phyloP scores from a whole-genome alignment of 2,888 invertebrate genomes.

The Amblyjoppa proteus region DNA sequence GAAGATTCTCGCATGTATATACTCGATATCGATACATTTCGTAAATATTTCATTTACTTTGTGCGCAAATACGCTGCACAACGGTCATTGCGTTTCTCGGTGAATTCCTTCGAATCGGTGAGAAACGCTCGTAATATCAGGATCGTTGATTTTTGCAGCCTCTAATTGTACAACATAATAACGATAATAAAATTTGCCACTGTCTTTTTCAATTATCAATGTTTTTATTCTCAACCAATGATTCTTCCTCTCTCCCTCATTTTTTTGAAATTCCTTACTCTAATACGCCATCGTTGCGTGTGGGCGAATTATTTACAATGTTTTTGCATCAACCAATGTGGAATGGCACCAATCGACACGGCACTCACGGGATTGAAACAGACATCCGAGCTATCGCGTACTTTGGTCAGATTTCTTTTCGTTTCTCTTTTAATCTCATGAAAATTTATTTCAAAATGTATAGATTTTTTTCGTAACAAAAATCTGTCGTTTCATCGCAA shows the following conservation, averaged over 20 bases:
- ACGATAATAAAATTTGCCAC: conserved; percentile 77
- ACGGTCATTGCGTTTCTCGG: not conserved
- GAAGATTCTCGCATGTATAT: conserved; percentile 30
- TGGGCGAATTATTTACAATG: conserved; percentile 57
- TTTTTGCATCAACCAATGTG: conserved; percentile 33
- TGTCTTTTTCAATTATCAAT: conserved; percentile 73
- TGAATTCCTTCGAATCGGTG: not conserved
- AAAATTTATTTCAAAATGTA: not conserved
- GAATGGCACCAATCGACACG: conserved; percentile 36
- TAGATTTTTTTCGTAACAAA: not conserved
- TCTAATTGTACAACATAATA: conserved; percentile 73
- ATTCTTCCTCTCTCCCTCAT: conserved; percentile 24
- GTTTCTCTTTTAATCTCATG: not conserved
- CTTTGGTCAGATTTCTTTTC: not conserved
- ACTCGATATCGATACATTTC: conserved; percentile 33
- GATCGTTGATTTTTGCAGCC: conserved; percentile 58
- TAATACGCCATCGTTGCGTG: not conserved
- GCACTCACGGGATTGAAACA: conserved; percentile 15
- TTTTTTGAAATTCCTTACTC: not conserved
- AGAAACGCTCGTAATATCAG: conserved; percentile 14
- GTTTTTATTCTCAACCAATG: conserved; percentile 46
- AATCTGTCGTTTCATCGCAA: not conserved
- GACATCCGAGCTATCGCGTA: conserved; percentile 3
- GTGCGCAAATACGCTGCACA: conserved; percentile 21
- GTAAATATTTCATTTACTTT: conserved; percentile 34